Evolutionary conservation across 2,113 vertebrate species (phyloP).

Genomic region (Brachirus orientalis): DNA sequence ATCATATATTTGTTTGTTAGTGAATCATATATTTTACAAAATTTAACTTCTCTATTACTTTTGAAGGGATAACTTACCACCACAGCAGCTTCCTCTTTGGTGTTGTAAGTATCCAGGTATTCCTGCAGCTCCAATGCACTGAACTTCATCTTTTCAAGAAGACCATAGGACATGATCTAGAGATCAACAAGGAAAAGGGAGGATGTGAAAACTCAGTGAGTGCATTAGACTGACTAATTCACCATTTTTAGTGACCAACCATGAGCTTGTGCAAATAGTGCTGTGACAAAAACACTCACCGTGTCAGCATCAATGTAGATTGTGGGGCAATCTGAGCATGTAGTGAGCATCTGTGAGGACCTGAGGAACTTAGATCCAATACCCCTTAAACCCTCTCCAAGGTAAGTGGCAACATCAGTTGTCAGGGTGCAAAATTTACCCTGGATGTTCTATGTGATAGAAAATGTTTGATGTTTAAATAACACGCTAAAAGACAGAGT

Average conservation of each 20-base stretch:
- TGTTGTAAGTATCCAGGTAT: conserved; percentile 97
- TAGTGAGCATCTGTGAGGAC: conserved; percentile 95
- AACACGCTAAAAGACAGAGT: neutral
- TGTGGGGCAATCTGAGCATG: conserved; percentile 95
- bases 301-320: conserved; percentile 98
- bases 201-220: neutral
- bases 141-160: conserved; percentile 98
- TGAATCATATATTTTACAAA: neutral
- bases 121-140: conserved; percentile 97
- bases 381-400: conserved; percentile 93
- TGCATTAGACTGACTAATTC: neutral
- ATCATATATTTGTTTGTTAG: too few relatives aligned
- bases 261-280: neutral
- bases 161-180: conserved; percentile 97
- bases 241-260: neutral
- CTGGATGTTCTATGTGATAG: conserved; percentile 90
- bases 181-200: conserved; percentile 3
- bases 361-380: conserved; percentile 96
- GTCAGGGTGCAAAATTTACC: conserved; percentile 97
- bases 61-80: conserved; percentile 77
- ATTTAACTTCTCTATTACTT: neutral
- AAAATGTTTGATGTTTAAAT: neutral
- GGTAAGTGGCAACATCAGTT: conserved; percentile 92
- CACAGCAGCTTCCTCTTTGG: conserved; percentile 92
- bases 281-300: conserved; percentile 78